Base-by-base conservation (phyloP, 2,797 vertebrate genomes). In the Adrianichthys oophorus region DNA sequence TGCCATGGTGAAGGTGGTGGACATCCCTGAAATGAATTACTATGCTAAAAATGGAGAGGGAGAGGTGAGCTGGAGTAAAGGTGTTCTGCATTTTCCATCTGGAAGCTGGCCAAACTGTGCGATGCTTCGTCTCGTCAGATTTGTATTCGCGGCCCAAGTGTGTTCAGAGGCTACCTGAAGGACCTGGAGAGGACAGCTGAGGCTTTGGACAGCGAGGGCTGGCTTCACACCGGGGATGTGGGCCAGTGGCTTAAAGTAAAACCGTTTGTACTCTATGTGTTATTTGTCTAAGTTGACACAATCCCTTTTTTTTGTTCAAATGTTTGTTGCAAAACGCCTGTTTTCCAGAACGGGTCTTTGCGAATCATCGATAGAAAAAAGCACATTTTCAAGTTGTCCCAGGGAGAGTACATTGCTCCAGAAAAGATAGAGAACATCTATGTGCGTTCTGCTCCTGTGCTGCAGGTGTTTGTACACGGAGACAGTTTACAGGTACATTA, bases 381-480 rank as follows among this genome's bases (percentile, higher is more conserved):
- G 85, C 89, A 93, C 83, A 93, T 93, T 76, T 93, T 93, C 68
- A 93, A 93, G 76, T 62, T 93, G 79, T 89, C 90, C 14, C 91
- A 93, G 78, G 92, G 92, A 7, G 92, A 93, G 77, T 93, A 93
- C 74, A 87, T 93, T 6, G 92, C 92, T 61, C 92, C 92, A 0
- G 92, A 93, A 83, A 93, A 92, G 86, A 92, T 93, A n/a, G 92
- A 93, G 70, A 93, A 92, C 0, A 79, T 91, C 62, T 93, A 93
- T 87, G 76, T 66, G 61, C 90, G 91, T 18, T 88, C 80, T 18
- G 57, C 87, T 7, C 83, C 91, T 0, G 87, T 93, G 18, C 90
- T 93, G 3, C 92, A 93, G 80, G 92, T 92, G 57, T 93, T 92
- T 29, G 90, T 93, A 41, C 90, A 93, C 1, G 92, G 92, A 74